Evolutionary conservation across 2,797 vertebrate genomes (phyloP), one percentile per base, ranked within the genome.

Genomic region (Octomys mimax): DNA sequence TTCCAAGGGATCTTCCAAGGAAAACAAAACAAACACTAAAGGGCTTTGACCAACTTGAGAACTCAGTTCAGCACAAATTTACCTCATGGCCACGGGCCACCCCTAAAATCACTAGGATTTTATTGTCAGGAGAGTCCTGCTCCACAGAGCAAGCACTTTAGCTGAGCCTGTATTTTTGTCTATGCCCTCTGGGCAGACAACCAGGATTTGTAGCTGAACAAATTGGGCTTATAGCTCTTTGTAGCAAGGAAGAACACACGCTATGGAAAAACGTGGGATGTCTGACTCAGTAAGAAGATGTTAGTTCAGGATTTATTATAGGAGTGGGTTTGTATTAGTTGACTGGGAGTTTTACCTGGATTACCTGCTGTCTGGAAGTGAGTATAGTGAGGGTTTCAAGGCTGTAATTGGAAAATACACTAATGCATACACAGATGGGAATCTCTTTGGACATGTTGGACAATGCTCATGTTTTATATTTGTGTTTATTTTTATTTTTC

Each of bases 161-260:
- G 70, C 10, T 28, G 46, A 89, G 73, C 52, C 54, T 78, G 12
- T 18, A 9, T 9, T 96, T 93, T 85, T n/a, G 33, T 68, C 79
- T 54, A 3, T 66, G 66, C n/a, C 18, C 46, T 92, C 28, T 2
- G 6, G 61, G 24, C 39, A 36, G 61, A 78, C 36, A 46, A 83
- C 7, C 39, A 39, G 24, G 59, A 80, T 77, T 3, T 42, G 19
- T 66, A 64, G 39, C 33, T 88, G 49, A 79, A 61, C 36, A 59
- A 91, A 26, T 68, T 95, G 68, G 26, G 21, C 54, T 96, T 88
- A 49, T 78, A 85, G 18, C n/a, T 49, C 19, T 90, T 71, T 73
- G 61, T 49, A 52, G n/a, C 39, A 31, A 52, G n/a, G 36, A 36
- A 36, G 21, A 61, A 75, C 49, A 31, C 46, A 79, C 52, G 71